Conservation (phyloP, 2,888 invertebrate species). For the Abrostola triplasia region DNA sequence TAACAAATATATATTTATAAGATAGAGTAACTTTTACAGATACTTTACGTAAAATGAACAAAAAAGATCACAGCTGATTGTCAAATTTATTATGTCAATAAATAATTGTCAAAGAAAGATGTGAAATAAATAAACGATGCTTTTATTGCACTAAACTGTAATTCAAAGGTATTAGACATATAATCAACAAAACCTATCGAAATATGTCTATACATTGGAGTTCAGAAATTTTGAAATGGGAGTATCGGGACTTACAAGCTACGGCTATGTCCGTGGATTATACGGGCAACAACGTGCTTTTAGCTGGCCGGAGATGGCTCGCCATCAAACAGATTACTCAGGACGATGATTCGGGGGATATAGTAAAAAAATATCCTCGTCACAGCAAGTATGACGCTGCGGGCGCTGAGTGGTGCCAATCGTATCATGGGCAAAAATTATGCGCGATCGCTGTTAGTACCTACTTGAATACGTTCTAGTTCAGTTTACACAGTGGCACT, state of each 20-base stretch:
- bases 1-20: no score
- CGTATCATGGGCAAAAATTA: constrained; percentile 91
- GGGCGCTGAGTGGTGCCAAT: constrained; percentile 97
- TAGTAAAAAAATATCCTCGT: constrained; percentile 93
- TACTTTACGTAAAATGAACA: no score
- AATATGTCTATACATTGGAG: constrained; percentile 85
- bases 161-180: background rate
- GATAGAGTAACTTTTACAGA: no score
- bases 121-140: constrained; percentile 23
- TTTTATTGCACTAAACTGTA: constrained; percentile 5
- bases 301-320: constrained; percentile 94
- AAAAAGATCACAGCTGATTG: constrained; percentile 22
- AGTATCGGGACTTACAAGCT: constrained; percentile 96
- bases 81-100: constrained; percentile 9
- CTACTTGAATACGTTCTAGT: background rate
- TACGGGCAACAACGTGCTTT: constrained; percentile 94
- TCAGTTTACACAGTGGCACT: no score
- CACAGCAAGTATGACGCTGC: constrained; percentile 98
- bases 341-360: constrained; percentile 91
- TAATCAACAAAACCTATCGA: background rate
- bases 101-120: background rate
- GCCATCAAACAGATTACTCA: constrained; percentile 93
- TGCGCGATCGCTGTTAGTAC: constrained; percentile 95
- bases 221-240: constrained; percentile 88
- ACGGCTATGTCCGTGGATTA: constrained; percentile 97